These are phyloP conservation scores for Trissolcus basalis DNA, from an alignment of 1,140 invertebrate genomes.

Conservation along the genomic window DNA sequence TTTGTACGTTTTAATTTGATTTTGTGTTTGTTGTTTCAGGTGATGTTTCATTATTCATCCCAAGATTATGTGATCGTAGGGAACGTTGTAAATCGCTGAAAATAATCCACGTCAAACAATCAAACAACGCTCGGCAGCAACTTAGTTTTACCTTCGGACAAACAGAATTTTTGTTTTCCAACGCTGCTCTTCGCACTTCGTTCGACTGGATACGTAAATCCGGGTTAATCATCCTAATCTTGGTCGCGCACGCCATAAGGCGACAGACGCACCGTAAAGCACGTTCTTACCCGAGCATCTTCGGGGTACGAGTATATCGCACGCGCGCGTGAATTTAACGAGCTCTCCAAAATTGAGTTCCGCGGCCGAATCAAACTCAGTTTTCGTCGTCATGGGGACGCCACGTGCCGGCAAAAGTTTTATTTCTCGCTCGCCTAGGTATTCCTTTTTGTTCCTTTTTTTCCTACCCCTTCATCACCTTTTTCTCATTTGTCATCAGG, in stretches of 20 bases:
- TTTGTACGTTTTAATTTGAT: too few relatives aligned
- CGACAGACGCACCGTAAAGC: constrained; percentile 41
- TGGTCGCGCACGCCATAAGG: constrained; percentile 25
- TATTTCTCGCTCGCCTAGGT: too few relatives aligned
- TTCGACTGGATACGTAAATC: constrained; percentile 40
- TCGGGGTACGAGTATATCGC: constrained; percentile 18
- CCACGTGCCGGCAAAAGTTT: constrained; percentile 9
- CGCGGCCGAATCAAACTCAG: constrained; percentile 63
- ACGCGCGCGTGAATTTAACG: constrained; percentile 53
- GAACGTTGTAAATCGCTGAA: neutral
- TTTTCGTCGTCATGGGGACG: constrained; percentile 64
- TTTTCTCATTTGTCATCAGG: neutral
- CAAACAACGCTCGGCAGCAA: constrained; percentile 3
- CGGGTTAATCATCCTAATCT: constrained; percentile 42
- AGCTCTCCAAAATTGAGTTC: constrained; percentile 52
- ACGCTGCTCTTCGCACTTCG: constrained; percentile 13
- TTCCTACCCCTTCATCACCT: constrained; percentile 5
- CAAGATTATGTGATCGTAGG: too few relatives aligned
- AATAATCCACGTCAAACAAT: neutral
- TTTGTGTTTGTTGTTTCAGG: too few relatives aligned
- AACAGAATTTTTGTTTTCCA: constrained; percentile 31
- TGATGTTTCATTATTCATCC: too few relatives aligned
- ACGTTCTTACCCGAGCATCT: constrained; percentile 42
- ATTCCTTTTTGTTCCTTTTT: neutral
- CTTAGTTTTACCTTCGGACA: constrained; percentile 1